These are phyloP conservation scores for Hippocampus comes DNA, from an alignment of 2,113 vertebrate genomes.

Conservation along the genomic window DNA sequence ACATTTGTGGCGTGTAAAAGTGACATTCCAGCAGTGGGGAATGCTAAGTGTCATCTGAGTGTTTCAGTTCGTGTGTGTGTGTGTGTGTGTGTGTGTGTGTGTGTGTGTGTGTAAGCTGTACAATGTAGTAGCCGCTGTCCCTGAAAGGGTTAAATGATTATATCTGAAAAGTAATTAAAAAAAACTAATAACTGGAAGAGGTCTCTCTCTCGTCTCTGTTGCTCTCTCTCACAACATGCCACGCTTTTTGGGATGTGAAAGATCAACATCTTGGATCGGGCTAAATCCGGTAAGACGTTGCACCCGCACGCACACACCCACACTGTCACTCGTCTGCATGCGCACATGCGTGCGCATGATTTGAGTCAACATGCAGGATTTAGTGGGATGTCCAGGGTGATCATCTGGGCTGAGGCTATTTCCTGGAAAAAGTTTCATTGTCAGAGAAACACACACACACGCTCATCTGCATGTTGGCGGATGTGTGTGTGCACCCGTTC, in stretches of 20 bases:
- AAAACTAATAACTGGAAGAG: too few relatives aligned
- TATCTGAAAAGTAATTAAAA: too few relatives aligned
- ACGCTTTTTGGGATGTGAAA: too few relatives aligned
- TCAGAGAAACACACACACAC: too few relatives aligned
- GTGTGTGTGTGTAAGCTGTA: constrained; percentile 42
- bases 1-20: neutral
- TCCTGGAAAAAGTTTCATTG: neutral
- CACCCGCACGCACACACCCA: too few relatives aligned
- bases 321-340: constrained; percentile 13
- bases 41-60: neutral
- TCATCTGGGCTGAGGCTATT: neutral
- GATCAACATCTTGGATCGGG: too few relatives aligned
- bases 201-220: neutral
- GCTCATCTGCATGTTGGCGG: too few relatives aligned
- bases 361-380: too few relatives aligned
- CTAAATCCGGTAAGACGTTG: too few relatives aligned
- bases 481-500: too few relatives aligned
- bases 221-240: too few relatives aligned
- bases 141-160: too few relatives aligned
- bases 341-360: neutral
- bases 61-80: neutral
- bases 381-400: neutral
- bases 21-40: neutral
- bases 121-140: constrained; percentile 46
- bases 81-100: constrained; percentile 30